phyloP scores from a whole-genome alignment of 1,140 invertebrate genomes.

The Psilanteris sp. region DNA sequence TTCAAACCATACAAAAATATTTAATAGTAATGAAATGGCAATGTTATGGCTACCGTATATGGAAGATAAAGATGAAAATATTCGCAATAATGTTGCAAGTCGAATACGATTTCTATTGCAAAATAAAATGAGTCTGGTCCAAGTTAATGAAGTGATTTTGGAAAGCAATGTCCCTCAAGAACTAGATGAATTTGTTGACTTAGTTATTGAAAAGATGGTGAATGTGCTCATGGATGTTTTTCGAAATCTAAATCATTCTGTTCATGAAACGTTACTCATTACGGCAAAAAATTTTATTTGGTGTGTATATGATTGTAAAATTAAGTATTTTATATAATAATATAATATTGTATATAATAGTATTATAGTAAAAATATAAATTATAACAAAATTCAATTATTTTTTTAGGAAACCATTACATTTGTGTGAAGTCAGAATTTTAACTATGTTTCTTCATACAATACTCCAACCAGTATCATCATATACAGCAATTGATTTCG shows the following conservation, averaged over 20 bases:
- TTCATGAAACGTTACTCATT: conserved; percentile 80
- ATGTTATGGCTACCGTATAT: conserved; percentile 74
- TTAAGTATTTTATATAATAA: not conserved
- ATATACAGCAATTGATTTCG: conserved; percentile 78
- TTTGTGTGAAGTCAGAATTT: conserved; percentile 76
- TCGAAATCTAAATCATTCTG: conserved; percentile 77
- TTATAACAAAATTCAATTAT: conserved; percentile 64
- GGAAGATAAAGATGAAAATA: conserved; percentile 68
- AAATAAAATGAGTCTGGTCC: conserved; percentile 68
- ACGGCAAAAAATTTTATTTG: conserved; percentile 80
- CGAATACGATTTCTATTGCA: conserved; percentile 54
- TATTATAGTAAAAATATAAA: too few species aligned
- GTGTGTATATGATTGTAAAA: conserved; percentile 41
- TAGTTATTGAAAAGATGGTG: conserved; percentile 79
- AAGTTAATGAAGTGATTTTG: conserved; percentile 43
- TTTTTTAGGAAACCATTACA: conserved; percentile 83
- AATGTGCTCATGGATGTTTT: conserved; percentile 79
- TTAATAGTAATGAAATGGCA: conserved; percentile 71
- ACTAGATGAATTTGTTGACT: conserved; percentile 79
- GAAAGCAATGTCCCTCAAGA: conserved; percentile 68
- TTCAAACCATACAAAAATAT: conserved; percentile 76
- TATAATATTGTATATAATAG: too few species aligned
- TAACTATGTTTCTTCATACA: conserved; percentile 73
- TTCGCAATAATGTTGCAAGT: conserved; percentile 69
- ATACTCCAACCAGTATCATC: conserved; percentile 83